A percentile compares a stretch with the other conserved stretches of the same genome.
These are phyloP conservation scores for Heteronetta atricapilla DNA, from an alignment of 2,113 vertebrate species.

Conservation along the genomic window DNA sequence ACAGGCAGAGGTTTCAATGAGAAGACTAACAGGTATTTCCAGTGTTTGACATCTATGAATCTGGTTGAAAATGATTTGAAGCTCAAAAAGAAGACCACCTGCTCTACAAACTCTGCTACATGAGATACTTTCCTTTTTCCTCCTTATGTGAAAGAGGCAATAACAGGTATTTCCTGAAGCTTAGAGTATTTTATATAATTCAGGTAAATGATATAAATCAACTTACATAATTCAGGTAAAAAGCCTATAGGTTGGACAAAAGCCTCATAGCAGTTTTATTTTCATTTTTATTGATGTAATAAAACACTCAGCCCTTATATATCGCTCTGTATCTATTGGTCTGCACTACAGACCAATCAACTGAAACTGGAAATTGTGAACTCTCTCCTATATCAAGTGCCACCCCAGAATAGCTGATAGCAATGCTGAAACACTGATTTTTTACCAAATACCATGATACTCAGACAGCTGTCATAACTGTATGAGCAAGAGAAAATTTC, in stretches of 20 bases:
- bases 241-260: conserved; percentile 12
- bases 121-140: neutral
- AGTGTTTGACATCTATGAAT: neutral
- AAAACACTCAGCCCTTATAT: conserved; percentile 7
- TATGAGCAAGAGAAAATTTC: neutral
- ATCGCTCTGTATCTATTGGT: neutral
- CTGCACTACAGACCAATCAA: neutral
- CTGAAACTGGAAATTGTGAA: neutral
- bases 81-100: neutral
- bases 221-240: conserved; percentile 16
- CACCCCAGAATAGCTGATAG: neutral
- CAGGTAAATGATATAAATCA: neutral
- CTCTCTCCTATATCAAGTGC: neutral
- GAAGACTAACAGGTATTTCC: conserved; percentile 3
- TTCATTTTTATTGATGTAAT: conserved; percentile 42
- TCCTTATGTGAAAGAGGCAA: neutral
- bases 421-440: neutral
- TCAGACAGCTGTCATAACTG: neutral
- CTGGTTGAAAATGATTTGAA: neutral
- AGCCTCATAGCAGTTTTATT: neutral
- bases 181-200: conserved; percentile 13
- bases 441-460: neutral
- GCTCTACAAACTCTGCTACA: neutral
- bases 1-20: neutral
- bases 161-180: neutral